Conservation (phyloP, 2,113 vertebrate species). For the Dicerorhinus sumatrensis region DNA sequence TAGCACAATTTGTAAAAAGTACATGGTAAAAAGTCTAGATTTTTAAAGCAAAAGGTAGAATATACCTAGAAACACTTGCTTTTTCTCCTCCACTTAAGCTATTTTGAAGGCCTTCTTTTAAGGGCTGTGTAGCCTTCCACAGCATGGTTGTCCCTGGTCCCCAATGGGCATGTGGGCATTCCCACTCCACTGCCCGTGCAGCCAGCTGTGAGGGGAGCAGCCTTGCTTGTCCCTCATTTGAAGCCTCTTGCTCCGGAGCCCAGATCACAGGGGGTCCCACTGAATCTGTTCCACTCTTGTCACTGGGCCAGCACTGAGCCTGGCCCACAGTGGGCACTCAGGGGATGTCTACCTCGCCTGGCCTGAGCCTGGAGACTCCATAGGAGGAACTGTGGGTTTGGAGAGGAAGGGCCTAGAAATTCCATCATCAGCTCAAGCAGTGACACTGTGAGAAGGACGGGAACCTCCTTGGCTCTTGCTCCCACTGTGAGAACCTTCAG, state of each 20-base stretch:
- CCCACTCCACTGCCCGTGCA: neutral
- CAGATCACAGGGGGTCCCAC: neutral
- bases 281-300: neutral
- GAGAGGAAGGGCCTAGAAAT: neutral
- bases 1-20: neutral
- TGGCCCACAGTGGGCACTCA: neutral
- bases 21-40: neutral
- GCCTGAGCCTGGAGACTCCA: neutral
- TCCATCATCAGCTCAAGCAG: neutral
- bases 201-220: neutral
- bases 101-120: neutral
- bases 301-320: neutral
- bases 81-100: neutral
- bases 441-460: neutral
- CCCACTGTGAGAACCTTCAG: accelerated
- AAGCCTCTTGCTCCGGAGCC: neutral
- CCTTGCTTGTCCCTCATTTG: accelerated
- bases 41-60: neutral
- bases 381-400: neutral
- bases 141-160: accelerated
- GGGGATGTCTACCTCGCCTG: accelerated
- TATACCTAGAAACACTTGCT: neutral
- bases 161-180: neutral
- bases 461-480: neutral
- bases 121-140: neutral